phyloP scores from a whole-genome alignment of 2,888 invertebrate species.

The Tridacna gigas region DNA sequence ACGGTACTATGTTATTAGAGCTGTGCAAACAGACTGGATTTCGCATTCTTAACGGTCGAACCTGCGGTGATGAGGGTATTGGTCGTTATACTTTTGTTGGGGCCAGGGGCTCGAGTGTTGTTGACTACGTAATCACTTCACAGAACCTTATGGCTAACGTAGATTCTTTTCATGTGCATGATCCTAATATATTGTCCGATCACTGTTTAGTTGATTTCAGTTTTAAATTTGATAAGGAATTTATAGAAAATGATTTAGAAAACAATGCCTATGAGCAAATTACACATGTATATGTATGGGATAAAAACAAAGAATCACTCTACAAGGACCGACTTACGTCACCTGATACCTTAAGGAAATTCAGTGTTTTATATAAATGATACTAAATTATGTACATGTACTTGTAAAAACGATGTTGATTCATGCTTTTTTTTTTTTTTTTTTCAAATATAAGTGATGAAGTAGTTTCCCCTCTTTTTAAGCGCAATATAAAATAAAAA shows the following conservation, averaged over 20 bases:
- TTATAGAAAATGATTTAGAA: not conserved
- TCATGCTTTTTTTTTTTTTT: no score
- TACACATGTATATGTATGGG: not conserved
- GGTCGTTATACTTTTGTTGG: constrained; percentile 22
- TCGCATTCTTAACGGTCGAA: constrained; percentile 3
- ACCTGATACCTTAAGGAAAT: no score
- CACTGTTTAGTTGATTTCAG: constrained; percentile 22
- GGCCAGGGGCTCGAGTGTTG: constrained; percentile 18
- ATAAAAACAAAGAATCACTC: not conserved
- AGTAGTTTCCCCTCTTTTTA: no score
- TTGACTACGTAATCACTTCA: constrained; percentile 23
- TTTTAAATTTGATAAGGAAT: constrained; percentile 1
- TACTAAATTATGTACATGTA: no score
- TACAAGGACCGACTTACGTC: no score
- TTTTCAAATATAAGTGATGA: no score
- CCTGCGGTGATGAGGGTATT: not conserved
- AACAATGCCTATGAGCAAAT: not conserved
- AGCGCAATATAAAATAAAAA: no score
- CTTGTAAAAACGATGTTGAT: no score
- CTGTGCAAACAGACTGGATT: constrained; percentile 21
- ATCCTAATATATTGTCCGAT: constrained; percentile 30
- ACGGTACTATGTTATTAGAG: constrained; percentile 14
- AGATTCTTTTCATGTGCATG: constrained; percentile 4
- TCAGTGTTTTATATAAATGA: no score
- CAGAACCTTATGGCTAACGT: not conserved